Conservation (phyloP, 2,113 vertebrate genomes). For the Microcebus tavaratra region DNA sequence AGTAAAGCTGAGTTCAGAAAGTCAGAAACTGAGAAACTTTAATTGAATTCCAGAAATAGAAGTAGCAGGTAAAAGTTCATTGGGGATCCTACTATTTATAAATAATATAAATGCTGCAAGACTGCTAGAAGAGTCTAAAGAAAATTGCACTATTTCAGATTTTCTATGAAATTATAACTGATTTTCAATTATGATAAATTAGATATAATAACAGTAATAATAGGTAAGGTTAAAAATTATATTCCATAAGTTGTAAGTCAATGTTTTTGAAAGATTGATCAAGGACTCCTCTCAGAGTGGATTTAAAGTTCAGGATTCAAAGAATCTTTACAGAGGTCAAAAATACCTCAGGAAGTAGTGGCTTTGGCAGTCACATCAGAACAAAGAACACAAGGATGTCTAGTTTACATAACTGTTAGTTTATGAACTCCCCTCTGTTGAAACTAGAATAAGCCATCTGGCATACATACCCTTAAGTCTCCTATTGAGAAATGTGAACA, state of each 20-base stretch:
- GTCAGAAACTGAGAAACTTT: neutral
- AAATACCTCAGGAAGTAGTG: neutral
- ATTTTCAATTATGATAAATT: neutral
- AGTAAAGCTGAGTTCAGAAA: neutral
- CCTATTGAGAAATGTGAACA: neutral
- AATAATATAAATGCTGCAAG: neutral
- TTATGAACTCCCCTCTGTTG: neutral
- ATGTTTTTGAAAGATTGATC: neutral
- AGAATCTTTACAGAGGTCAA: neutral
- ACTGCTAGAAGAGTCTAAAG: neutral
- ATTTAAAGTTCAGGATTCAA: neutral
- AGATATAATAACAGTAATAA: neutral
- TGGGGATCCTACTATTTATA: neutral
- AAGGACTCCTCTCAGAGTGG: neutral
- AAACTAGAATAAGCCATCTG: neutral
- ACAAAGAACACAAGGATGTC: neutral
- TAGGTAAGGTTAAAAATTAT: neutral
- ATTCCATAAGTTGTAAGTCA: neutral
- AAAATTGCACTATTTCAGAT: neutral
- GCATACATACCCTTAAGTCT: neutral
- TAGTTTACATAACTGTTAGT: neutral
- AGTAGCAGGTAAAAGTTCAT: neutral
- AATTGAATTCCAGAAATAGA: neutral
- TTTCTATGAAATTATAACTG: neutral
- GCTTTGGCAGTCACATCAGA: neutral